phyloP scores from a whole-genome alignment of 2,888 invertebrate species.

The Syrista parreyssii region DNA sequence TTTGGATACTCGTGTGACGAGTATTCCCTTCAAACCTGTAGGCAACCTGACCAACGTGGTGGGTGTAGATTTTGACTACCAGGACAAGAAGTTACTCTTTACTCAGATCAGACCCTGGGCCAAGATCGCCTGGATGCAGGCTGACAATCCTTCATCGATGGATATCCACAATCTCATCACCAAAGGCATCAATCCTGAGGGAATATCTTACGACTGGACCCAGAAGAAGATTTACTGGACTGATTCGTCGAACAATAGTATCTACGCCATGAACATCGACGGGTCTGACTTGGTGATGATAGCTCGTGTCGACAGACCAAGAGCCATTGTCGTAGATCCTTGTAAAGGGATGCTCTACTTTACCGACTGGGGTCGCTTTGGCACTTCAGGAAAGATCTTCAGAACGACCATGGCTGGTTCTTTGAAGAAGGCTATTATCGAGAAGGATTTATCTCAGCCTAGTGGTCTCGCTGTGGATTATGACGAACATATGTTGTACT shows the following conservation, averaged over 20 bases:
- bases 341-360: slow-evolving; percentile 96
- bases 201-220: slow-evolving; percentile 97
- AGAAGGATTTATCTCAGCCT: slow-evolving; percentile 92
- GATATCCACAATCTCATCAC: slow-evolving; percentile 77
- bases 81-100: slow-evolving; percentile 87
- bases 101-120: slow-evolving; percentile 95
- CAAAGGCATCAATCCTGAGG: slow-evolving; percentile 90
- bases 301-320: slow-evolving; percentile 89
- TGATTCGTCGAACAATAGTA: slow-evolving; percentile 93
- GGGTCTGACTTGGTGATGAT: slow-evolving; percentile 91
- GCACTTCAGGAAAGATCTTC: slow-evolving; percentile 93
- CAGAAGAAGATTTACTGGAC: slow-evolving; percentile 98
- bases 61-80: slow-evolving; percentile 95
- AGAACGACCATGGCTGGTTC: slow-evolving; percentile 97
- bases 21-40: slow-evolving; percentile 86
- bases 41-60: slow-evolving; percentile 92
- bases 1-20: slow-evolving; percentile 84
- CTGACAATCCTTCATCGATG: slow-evolving; percentile 74
- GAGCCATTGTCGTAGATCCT: slow-evolving; percentile 96
- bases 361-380: slow-evolving; percentile 96
- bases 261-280: slow-evolving; percentile 94
- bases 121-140: slow-evolving; percentile 84
- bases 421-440: slow-evolving; percentile 86
- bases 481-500: slow-evolving; percentile 91
- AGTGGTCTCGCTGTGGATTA: slow-evolving; percentile 96